Conservation (phyloP, 2,888 invertebrate species). For the Nemoura dubitans region DNA sequence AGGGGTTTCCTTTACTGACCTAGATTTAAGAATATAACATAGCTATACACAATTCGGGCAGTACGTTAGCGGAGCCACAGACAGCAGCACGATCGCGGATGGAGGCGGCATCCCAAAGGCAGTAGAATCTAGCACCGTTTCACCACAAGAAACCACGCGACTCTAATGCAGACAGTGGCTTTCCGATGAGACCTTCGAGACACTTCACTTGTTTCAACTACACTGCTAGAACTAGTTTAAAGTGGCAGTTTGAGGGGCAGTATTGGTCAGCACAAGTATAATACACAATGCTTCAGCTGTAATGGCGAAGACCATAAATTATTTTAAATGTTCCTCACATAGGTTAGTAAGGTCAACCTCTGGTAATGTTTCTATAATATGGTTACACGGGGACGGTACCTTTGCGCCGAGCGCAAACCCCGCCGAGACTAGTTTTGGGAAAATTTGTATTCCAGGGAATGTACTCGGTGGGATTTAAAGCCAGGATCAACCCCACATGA, state of each 20-base stretch:
- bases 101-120: background rate
- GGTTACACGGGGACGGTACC: no score
- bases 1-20: background rate
- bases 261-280: background rate
- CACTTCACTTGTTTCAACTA: background rate
- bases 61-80: background rate
- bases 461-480: slow-evolving; percentile 1
- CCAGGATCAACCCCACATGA: background rate
- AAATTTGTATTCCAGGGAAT: slow-evolving; percentile 25
- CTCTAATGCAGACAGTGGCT: background rate
- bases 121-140: background rate
- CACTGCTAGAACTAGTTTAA: background rate
- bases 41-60: background rate
- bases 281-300: background rate
- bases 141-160: background rate
- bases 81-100: background rate
- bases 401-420: background rate
- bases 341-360: background rate
- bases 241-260: background rate
- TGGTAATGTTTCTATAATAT: background rate
- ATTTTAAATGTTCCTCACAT: background rate
- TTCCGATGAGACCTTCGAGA: background rate
- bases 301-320: background rate
- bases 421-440: background rate
- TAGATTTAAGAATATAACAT: background rate